Evolutionary conservation across 2,888 invertebrate species (phyloP), one percentile per base, ranked within the genome.

Genomic region (Rambutsinella grinnellia): DNA sequence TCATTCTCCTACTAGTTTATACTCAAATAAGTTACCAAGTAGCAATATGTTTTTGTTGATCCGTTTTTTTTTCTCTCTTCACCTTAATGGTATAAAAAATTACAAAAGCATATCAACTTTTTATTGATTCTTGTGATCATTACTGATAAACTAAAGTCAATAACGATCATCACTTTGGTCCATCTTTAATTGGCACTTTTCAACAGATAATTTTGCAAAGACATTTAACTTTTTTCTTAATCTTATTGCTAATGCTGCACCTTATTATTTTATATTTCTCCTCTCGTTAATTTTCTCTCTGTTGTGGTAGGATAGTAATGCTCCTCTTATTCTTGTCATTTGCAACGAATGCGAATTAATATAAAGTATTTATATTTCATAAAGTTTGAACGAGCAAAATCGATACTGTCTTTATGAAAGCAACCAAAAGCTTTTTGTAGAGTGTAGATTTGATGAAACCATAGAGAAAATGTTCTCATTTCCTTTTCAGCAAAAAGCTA

Each of bases 381-480:
- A 8, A 8, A 8, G 13, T 13, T 36, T 36, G 36, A 8, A 36
- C 36, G 5, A 36, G 36, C 53, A 19, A 53, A 21, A n/a, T n/a
- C n/a, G n/a, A n/a, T n/a, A n/a, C n/a, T n/a, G n/a, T n/a, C n/a
- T n/a, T n/a, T 53, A 53, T 53, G 19, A 49, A 6, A 54, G 17
- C n/a, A n/a, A n/a, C n/a, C n/a, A n/a, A n/a, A n/a, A n/a, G n/a
- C n/a, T n/a, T n/a, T n/a, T n/a, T n/a, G n/a, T n/a, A n/a, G n/a
- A n/a, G n/a, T n/a, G n/a, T n/a, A 27, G 47, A 54, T 69, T 70
- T 65, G 44, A 76, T 68, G 57, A 70, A 70, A 63, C 46, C 69
- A 70, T 58, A 53, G 54, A 27, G 49, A 70, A 76, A 70, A 67
- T 75, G 36, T 36, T 46, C 23, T 44, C 63, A 60, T 60, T 68